These are phyloP conservation scores for Colletes gigas DNA, from an alignment of 1,140 invertebrate species.

Conservation along the genomic window DNA sequence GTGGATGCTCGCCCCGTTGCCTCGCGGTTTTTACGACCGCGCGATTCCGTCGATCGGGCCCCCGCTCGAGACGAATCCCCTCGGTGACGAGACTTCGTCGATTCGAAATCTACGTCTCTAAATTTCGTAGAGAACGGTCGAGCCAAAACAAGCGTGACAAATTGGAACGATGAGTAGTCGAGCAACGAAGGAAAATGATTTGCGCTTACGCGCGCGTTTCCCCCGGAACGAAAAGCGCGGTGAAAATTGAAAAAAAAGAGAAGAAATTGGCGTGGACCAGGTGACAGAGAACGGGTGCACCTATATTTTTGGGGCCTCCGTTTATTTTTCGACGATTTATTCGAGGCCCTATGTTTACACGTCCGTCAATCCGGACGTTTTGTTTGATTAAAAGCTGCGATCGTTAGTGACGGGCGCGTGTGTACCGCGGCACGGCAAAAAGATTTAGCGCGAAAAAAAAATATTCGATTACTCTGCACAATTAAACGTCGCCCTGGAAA, in stretches of 20 bases:
- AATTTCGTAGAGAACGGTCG: too few relatives aligned
- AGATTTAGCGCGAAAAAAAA: constrained; percentile 52
- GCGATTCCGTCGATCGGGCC: not conserved
- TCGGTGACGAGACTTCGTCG: not conserved
- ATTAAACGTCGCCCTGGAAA: constrained; percentile 13
- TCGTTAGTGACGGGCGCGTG: constrained; percentile 38
- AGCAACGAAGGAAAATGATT: not conserved
- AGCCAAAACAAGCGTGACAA: too few relatives aligned
- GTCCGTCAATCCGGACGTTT: constrained; percentile 42
- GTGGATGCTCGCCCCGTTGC: not conserved
- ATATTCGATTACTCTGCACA: constrained; percentile 43
- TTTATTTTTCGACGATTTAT: constrained; percentile 61
- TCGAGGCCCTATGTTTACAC: constrained; percentile 36
- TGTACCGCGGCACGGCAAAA: constrained; percentile 29
- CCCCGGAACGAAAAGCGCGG: not conserved
- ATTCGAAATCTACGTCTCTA: too few relatives aligned
- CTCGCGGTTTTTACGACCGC: constrained; percentile 8
- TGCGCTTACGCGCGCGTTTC: not conserved
- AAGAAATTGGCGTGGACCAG: not conserved
- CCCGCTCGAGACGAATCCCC: not conserved
- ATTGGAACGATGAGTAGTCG: not conserved
- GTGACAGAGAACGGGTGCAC: not conserved
- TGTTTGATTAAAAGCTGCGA: constrained; percentile 64
- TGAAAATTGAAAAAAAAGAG: not conserved
- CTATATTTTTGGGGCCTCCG: constrained; percentile 30